phyloP scores from a whole-genome alignment of 2,888 invertebrate species.

The Agonopterix arenella region DNA sequence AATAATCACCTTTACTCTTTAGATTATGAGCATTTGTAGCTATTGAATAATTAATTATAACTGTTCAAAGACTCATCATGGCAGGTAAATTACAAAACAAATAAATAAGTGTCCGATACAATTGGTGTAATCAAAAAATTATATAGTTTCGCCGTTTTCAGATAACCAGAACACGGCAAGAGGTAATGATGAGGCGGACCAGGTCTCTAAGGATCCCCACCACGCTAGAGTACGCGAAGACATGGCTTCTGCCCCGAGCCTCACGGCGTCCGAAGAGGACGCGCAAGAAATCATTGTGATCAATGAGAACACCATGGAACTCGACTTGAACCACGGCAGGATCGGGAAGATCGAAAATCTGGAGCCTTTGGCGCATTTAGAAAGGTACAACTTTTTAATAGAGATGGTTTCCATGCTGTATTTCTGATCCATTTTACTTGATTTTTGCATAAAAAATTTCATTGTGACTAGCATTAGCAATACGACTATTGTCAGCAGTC shows the following conservation, averaged over 20 bases:
- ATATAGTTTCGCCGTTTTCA: constrained; percentile 13
- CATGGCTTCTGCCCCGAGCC: constrained; percentile 27
- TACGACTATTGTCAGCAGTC: too few relatives aligned
- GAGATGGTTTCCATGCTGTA: too few relatives aligned
- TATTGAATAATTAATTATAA: not conserved
- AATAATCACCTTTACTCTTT: not conserved
- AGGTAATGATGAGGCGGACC: constrained; percentile 15
- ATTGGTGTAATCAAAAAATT: too few relatives aligned
- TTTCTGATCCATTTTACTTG: too few relatives aligned
- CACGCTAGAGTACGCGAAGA: constrained; percentile 29
- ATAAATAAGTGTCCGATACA: too few relatives aligned
- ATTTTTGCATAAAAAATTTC: too few relatives aligned
- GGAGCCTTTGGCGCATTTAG: constrained; percentile 84
- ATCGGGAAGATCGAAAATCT: constrained; percentile 91
- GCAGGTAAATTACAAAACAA: not conserved
- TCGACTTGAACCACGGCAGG: constrained; percentile 94
- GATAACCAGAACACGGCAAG: constrained; percentile 35
- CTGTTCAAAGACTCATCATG: not conserved
- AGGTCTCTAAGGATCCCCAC: constrained; percentile 21
- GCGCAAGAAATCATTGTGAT: constrained; percentile 80
- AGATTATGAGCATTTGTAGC: not conserved
- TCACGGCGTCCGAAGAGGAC: constrained; percentile 46
- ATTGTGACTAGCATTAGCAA: too few relatives aligned
- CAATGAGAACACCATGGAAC: constrained; percentile 80
- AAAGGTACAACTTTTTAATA: constrained; percentile 62